Conservation (phyloP, 2,113 vertebrate species). For the Lucifuga dentata region DNA sequence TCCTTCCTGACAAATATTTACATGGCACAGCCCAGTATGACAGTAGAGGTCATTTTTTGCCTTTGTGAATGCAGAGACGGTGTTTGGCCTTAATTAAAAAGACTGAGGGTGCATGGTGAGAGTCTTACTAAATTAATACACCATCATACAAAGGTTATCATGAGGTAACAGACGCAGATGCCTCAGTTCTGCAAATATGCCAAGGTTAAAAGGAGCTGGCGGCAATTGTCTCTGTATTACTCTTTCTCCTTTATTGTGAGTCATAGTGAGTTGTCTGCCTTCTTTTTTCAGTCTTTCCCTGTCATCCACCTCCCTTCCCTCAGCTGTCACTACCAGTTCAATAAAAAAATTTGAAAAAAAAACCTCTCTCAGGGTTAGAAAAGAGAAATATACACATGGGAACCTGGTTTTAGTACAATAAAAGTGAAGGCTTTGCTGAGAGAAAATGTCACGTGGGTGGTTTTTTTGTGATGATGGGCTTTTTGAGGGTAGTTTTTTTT, state of each 20-base stretch:
- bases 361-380: background rate
- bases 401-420: constrained; percentile 5
- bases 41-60: constrained; percentile 75
- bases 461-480: constrained; percentile 28
- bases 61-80: constrained; percentile 49
- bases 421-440: constrained; percentile 9
- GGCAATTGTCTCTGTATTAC: constrained; percentile 4
- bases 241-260: constrained; percentile 13
- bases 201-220: constrained; percentile 25
- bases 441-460: constrained; percentile 3
- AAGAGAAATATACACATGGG: constrained; percentile 1
- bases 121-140: background rate
- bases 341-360: no score
- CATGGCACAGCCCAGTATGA: constrained; percentile 38
- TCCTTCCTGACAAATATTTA: constrained; percentile 20
- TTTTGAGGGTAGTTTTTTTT: no score
- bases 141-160: background rate
- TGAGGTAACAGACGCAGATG: background rate
- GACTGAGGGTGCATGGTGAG: background rate
- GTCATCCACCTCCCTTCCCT: constrained; percentile 18
- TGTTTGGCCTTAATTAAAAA: constrained; percentile 10
- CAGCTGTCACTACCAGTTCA: constrained; percentile 28
- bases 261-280: constrained; percentile 19
- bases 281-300: background rate
- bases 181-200: background rate